Evolutionary conservation across 2,888 invertebrate genomes (phyloP), one percentile per base, ranked within the genome.

Genomic region (Venusia cambrica): DNA sequence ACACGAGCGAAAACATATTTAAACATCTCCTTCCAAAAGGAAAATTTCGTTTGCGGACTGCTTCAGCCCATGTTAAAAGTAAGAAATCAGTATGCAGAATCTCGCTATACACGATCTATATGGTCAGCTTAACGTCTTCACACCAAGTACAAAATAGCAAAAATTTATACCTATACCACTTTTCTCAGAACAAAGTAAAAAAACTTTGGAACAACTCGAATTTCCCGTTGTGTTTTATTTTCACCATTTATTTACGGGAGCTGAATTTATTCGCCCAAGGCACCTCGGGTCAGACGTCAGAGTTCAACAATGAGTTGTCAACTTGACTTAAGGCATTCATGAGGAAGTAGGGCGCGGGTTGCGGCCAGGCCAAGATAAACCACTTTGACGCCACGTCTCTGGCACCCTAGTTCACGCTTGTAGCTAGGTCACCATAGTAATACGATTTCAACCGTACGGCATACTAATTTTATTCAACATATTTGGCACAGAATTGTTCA

Each of bases 271-370:
- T 31, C 19, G 19, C 40, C 41, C 35, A 38, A 24, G 34, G 22
- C 36, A 40, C 31, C 39, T 34, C 22, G 17, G 31, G n/a, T n/a
- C 38, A 35, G 49, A n/a, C n/a, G 43, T 36, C 39, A 57, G 60
- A 69, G 57, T 64, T 61, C 55, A 62, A 63, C 63, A 71, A 62
- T 51, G 58, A 55, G 43, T 59, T 51, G 57, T 59, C 57, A 53
- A 48, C 49, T 51, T 40, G 43, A 52, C 46, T 39, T n/a, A 40
- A 38, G 54, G 57, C 48, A 62, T 61, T 62, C 51, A 54, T 41
- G 31, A 36, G 40, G 48, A 74, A 73, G 63, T 71, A 71, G 73
- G 64, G 54, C 68, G 54, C 56, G 52, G 55, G 49, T 48, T 54
- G 51, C 48, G 50, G 48, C 48, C 49, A 31, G 37, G 45, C 45